Percentiles rank a stretch among this genome's conserved stretches.
Evolutionary conservation across 2,797 vertebrate species (phyloP).

Genomic region (Halcyon smyrnensis): DNA sequence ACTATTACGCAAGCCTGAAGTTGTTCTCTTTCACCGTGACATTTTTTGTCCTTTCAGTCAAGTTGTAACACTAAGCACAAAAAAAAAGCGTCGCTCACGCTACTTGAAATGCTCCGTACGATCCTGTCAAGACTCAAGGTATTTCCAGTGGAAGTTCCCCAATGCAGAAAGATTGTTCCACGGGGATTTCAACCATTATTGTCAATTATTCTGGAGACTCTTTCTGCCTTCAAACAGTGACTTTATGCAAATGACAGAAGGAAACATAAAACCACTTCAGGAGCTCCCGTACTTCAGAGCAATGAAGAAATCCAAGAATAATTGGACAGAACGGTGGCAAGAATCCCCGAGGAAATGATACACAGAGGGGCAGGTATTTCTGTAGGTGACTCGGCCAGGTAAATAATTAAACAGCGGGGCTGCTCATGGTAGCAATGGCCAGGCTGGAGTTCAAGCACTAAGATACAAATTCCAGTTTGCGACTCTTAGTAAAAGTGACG

Average conservation of each 20-base stretch:
- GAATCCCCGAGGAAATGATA: neutral
- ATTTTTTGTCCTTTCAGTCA: neutral
- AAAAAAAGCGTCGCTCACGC: neutral
- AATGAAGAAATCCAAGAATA: neutral
- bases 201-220: neutral
- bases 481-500: neutral
- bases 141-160: neutral
- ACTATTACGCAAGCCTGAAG: neutral
- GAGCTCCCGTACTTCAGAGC: neutral
- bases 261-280: conserved; percentile 33
- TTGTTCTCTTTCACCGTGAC: neutral
- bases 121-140: neutral
- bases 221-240: neutral
- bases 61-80: neutral
- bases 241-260: neutral
- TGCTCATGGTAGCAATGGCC: neutral
- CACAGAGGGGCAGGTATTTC: neutral
- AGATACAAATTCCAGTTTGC: neutral
- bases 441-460: neutral
- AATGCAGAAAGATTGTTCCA: neutral
- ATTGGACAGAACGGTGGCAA: neutral
- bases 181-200: neutral
- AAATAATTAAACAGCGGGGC: neutral
- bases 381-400: neutral
- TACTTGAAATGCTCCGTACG: neutral